phyloP scores from a whole-genome alignment of 2,888 invertebrate genomes.

The Agrotis clavis region DNA sequence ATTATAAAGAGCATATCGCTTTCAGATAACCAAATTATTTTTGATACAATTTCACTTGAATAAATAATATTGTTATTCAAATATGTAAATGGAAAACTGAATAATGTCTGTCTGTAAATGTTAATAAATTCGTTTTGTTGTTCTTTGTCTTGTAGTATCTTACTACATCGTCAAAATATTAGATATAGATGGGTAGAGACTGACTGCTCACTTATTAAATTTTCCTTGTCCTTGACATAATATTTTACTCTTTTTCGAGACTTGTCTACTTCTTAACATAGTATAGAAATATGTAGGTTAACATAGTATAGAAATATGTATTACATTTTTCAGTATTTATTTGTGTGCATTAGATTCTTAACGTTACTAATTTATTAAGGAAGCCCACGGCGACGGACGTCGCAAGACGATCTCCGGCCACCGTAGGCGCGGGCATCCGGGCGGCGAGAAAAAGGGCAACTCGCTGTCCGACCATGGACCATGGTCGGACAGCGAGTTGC shows the following conservation, averaged over 20 bases:
- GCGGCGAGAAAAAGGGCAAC: too few species aligned
- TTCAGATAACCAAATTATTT: conserved; percentile 50
- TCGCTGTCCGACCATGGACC: too few species aligned
- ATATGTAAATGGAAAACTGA: conserved; percentile 53
- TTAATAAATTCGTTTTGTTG: conserved; percentile 45
- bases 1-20: conserved; percentile 41
- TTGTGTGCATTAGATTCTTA: too few species aligned
- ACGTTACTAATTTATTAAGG: too few species aligned
- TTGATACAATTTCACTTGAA: conserved; percentile 52
- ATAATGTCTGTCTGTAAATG: conserved; percentile 39
- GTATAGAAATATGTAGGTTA: too few species aligned
- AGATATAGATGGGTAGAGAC: background rate
- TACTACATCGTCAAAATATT: conserved; percentile 7
- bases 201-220: conserved; percentile 4
- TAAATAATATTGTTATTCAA: conserved; percentile 52
- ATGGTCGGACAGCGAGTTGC: too few species aligned
- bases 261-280: conserved; percentile 2
- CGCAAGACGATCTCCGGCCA: too few species aligned
- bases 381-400: too few species aligned
- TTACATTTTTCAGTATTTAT: too few species aligned
- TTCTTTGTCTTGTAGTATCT: conserved; percentile 23
- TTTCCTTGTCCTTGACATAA: conserved; percentile 8
- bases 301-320: too few species aligned
- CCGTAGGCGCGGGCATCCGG: too few species aligned
- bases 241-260: background rate